Evolutionary conservation across 1,140 invertebrate species (phyloP), one percentile per base, ranked within the genome.

Genomic region (Idris sp.): DNA sequence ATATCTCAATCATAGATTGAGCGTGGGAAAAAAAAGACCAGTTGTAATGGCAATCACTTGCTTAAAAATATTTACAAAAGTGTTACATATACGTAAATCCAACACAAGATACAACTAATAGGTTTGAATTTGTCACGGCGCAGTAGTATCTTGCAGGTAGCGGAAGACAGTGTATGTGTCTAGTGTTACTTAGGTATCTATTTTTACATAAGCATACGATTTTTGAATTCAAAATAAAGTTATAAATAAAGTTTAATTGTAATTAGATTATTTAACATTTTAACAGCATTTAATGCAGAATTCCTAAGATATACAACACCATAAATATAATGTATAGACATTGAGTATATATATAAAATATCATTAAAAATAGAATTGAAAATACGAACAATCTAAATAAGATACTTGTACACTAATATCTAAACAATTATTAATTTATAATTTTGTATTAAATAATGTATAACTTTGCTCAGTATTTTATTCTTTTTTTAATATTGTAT

Each of bases 61-160:
- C n/a, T n/a, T n/a, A 13, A 7, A 14, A 30, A 48, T 15, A 28
- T 35, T 33, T 31, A 13, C 13, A 35, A 35, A 15, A 30, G 13
- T 14, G 10, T 7, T 25, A 15, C 28, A 44, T 30, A 44, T 11
- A 11, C 19, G 13, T 5, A 19, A 44, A 44, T 28, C 25, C 28
- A 18, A 31, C 1, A 31, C 43, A 33, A 48, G 49, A 53, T 18
- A 31, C 38, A 41, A 40, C 25, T 33, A 40, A 22, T 22, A 31
- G 51, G 8, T 56, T 22, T 22, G 26, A 14, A 56, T 56, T 41
- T 22, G 26, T 36, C 36, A 30, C 26, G 26, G 1, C 51, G 51
- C 51, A 56, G 51, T 54, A 54, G n/a, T 22, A 22, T 43, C 38
- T 56, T 11, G 26, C 15, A 18, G 26, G 38, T 56, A 5, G 38